Evolutionary conservation across 53 echinoderm and acorn worm species (phyloP).

Genomic region (Mesocentrotus franciscanus): DNA sequence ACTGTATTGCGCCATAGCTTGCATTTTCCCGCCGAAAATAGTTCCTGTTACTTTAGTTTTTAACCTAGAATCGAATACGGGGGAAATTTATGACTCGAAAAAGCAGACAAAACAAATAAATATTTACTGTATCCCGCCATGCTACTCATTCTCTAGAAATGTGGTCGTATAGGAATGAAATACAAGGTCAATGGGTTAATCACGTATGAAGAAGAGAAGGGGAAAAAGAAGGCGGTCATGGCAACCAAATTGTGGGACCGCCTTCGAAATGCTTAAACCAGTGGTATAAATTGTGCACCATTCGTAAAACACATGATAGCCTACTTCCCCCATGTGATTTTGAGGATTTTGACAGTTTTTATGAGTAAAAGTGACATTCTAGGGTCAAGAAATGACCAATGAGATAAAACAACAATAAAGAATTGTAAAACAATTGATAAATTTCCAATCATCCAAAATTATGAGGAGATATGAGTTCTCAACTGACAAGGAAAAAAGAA

Average conservation of each 20-base stretch:
- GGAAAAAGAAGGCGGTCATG: not conserved
- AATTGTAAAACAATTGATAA: not conserved
- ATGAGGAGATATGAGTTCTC: not conserved
- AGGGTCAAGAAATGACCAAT: not conserved
- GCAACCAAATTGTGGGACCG: conserved; percentile 23
- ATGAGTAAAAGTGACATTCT: not conserved
- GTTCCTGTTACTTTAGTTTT: not conserved
- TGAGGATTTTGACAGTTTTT: not conserved
- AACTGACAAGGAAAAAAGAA: not conserved
- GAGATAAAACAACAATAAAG: not conserved
- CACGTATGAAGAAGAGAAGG: not conserved
- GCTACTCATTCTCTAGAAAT: not conserved
- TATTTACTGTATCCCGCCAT: not conserved
- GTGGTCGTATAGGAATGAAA: not conserved
- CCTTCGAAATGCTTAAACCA: not conserved
- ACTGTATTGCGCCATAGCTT: not conserved
- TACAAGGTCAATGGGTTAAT: conserved; percentile 35
- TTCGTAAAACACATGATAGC: not conserved
- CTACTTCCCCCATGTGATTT: not conserved
- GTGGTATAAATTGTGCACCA: not conserved
- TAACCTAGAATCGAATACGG: not conserved
- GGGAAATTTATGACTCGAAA: not conserved
- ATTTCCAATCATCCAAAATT: conserved; percentile 31
- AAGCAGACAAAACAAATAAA: not conserved
- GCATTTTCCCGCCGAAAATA: not conserved